Conservation (phyloP, 2,888 invertebrate genomes). For the Cephus sareptanus region DNA sequence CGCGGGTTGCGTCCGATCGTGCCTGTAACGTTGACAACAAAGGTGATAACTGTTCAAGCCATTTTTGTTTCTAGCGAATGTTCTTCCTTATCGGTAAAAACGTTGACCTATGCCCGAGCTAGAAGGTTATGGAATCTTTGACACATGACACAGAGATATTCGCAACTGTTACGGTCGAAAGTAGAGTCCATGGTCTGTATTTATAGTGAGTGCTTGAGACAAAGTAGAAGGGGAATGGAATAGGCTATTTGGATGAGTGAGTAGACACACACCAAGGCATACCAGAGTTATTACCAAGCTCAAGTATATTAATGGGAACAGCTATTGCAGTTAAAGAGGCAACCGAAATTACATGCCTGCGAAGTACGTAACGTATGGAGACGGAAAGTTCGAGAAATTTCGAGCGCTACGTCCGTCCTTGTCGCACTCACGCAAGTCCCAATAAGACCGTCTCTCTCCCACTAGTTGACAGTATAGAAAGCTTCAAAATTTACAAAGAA, state of each 20-base stretch:
- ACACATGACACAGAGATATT: neutral
- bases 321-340: too few relatives aligned
- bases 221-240: neutral
- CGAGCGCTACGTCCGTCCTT: too few relatives aligned
- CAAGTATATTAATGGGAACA: neutral
- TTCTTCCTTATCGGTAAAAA: neutral
- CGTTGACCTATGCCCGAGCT: neutral
- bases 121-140: neutral
- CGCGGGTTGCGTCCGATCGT: neutral
- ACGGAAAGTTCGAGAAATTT: neutral
- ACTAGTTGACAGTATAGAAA: too few relatives aligned
- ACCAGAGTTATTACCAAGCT: neutral
- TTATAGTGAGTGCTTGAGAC: neutral
- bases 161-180: neutral
- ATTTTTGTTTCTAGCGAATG: neutral
- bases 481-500: too few relatives aligned
- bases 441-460: too few relatives aligned
- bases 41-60: neutral
- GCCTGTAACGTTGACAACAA: neutral
- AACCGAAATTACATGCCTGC: neutral
- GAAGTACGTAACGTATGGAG: neutral
- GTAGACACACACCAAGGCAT: slow-evolving; percentile 10
- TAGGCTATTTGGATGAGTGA: slow-evolving; percentile 15
- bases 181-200: neutral
- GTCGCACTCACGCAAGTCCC: too few relatives aligned